Evolutionary conservation across 1,140 invertebrate genomes (phyloP).

Genomic region (Scaptomyza graminum): DNA sequence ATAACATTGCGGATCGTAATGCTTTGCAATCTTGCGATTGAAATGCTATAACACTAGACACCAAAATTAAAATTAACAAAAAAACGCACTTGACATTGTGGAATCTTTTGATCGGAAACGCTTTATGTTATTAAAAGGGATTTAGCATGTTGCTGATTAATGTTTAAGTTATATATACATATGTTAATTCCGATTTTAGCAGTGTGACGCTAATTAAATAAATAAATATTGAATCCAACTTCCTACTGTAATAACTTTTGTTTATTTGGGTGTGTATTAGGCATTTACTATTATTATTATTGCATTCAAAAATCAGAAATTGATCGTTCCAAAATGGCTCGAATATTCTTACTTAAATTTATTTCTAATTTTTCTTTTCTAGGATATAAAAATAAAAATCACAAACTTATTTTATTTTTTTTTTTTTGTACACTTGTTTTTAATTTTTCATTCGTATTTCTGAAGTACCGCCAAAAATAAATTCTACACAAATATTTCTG

Average conservation of each 20-base stretch:
- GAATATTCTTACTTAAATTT: no score
- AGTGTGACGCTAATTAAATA: background rate
- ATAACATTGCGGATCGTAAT: conserved; percentile 1
- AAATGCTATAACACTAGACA: no score
- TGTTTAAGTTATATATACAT: background rate
- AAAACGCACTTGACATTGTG: no score
- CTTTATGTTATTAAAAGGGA: background rate
- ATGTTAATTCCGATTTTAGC: background rate
- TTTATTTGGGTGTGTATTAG: background rate
- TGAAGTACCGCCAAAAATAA: background rate
- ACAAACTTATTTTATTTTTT: no score
- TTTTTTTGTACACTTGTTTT: no score
- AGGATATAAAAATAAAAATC: no score
- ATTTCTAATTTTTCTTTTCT: no score
- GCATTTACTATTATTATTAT: background rate
- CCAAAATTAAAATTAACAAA: no score
- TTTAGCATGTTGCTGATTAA: background rate
- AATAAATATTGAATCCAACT: background rate
- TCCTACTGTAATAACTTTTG: background rate
- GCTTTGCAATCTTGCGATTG: no score
- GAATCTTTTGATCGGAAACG: background rate
- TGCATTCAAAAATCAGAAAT: background rate
- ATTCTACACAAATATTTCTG: background rate
- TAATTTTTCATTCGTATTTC: background rate
- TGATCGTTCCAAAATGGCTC: no score